phyloP scores from a whole-genome alignment of 30 jellyfish, hydroid and myxozoan genomes.

The Turritopsis rubra region DNA sequence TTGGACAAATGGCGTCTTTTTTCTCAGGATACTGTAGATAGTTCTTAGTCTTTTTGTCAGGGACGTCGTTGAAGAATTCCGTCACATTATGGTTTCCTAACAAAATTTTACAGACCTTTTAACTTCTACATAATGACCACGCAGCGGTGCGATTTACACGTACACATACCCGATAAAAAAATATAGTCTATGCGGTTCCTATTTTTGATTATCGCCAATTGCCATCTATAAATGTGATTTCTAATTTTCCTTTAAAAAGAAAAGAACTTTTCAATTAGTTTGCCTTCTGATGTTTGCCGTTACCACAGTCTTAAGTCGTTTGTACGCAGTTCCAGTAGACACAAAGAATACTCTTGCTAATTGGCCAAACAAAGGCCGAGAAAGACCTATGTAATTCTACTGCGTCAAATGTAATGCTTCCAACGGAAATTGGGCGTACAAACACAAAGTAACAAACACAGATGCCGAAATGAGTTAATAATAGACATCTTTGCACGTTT shows the following conservation, averaged over 20 bases:
- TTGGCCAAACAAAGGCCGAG: background rate
- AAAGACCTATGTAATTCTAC: background rate
- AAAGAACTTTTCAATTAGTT: background rate
- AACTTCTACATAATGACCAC: background rate
- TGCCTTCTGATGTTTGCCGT: constrained; percentile 9
- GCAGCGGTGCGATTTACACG: background rate
- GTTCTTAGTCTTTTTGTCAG: too few species aligned
- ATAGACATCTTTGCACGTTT: background rate
- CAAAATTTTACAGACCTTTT: background rate
- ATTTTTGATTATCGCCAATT: background rate
- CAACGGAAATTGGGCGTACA: background rate
- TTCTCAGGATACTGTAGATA: too few species aligned
- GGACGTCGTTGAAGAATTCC: background rate
- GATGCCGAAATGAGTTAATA: background rate
- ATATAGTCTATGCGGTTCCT: background rate
- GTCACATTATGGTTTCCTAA: background rate
- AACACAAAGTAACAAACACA: background rate
- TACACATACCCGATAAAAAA: background rate
- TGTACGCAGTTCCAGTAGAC: background rate
- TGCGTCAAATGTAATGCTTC: background rate
- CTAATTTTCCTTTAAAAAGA: background rate
- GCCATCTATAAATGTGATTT: background rate
- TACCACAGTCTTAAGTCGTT: background rate
- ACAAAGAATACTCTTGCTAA: background rate
- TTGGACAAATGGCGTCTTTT: background rate